A percentile compares a stretch with the other conserved stretches of the same genome.
Conservation (phyloP, 2,113 vertebrate species). For the Campylomormyrus numenius region DNA sequence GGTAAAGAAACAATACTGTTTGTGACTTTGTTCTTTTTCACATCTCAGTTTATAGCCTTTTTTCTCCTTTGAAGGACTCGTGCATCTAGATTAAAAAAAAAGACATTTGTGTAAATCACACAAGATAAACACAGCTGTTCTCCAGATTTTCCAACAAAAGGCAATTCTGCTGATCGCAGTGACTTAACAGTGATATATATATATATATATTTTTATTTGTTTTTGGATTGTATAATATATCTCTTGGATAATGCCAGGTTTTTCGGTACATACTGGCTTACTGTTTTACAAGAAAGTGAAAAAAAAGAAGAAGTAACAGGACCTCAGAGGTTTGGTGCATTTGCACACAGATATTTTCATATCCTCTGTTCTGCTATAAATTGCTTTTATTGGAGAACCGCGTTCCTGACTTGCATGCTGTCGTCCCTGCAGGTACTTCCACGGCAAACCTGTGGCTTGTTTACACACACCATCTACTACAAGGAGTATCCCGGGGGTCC, state of each 20-base stretch:
- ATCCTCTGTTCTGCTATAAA: background rate
- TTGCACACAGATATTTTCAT: background rate
- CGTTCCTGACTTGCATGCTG: background rate
- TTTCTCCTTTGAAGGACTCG: background rate
- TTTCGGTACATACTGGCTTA: background rate
- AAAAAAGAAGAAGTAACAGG: background rate
- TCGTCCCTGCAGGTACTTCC: constrained; percentile 76
- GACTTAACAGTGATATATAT: background rate
- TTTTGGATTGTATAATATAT: background rate
- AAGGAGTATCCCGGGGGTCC: constrained; percentile 94
- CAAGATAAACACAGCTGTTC: background rate
- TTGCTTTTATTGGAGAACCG: background rate
- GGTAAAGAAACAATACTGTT: background rate
- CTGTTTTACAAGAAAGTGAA: background rate
- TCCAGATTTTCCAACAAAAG: background rate
- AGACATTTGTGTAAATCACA: background rate
- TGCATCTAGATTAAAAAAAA: background rate
- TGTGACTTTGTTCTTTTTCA: background rate
- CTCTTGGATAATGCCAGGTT: background rate
- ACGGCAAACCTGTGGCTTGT: constrained; percentile 91
- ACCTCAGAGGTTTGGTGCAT: background rate
- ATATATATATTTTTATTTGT: background rate
- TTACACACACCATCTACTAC: constrained; percentile 97
- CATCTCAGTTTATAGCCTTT: background rate
- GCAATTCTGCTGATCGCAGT: background rate